These are phyloP conservation scores for Semotilus atromaculatus DNA, from an alignment of 2,797 vertebrate genomes.

Conservation along the genomic window DNA sequence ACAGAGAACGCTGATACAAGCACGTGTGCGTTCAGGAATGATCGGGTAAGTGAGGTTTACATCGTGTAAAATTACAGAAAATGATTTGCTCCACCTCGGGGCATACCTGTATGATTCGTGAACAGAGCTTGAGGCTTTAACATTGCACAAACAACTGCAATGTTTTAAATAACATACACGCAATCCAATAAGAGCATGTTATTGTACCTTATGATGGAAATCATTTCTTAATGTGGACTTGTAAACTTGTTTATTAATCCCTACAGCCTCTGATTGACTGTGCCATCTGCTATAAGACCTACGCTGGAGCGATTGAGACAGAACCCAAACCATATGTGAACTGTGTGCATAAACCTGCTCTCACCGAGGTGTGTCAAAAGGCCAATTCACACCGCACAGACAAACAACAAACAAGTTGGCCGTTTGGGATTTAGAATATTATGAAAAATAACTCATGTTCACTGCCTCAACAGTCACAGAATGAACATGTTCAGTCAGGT, in stretches of 20 bases:
- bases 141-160: not conserved
- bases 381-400: not conserved
- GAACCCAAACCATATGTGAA: conserved; percentile 74
- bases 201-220: not conserved
- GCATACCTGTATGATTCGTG: not conserved
- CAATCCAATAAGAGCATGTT: not conserved
- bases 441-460: not conserved
- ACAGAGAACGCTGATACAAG: conserved; percentile 52
- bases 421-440: too few relatives aligned
- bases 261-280: conserved; percentile 74
- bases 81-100: not conserved
- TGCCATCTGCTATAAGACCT: conserved; percentile 75
- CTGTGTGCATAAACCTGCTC: conserved; percentile 62
- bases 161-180: not conserved
- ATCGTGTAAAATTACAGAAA: not conserved
- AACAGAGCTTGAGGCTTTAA: not conserved
- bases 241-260: not conserved
- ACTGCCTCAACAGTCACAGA: not conserved
- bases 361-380: conserved; percentile 42
- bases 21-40: conserved; percentile 73
- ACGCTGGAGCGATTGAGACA: conserved; percentile 63
- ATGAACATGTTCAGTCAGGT: not conserved
- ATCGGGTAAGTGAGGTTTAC: conserved; percentile 44
- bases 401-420: too few relatives aligned
- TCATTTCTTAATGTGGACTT: not conserved